Conservation (phyloP, 2,888 invertebrate genomes). For the Netelia inedita region DNA sequence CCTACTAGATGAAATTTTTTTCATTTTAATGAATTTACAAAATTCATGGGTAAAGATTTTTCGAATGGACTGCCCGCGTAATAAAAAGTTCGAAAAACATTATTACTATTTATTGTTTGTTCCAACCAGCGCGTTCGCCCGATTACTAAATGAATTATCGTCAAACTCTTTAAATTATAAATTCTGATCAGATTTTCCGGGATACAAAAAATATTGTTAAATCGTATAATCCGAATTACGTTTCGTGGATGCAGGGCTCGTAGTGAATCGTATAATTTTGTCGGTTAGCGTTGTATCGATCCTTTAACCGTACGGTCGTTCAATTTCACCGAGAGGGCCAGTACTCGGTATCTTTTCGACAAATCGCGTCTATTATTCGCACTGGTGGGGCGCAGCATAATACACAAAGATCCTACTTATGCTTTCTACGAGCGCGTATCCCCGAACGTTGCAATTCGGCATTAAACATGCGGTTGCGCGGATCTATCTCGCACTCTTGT, state of each 20-base stretch:
- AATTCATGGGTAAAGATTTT: no score
- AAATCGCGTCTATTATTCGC: constrained; percentile 82
- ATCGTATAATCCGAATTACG: no score
- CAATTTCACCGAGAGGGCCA: constrained; percentile 42
- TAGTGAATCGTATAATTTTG: constrained; percentile 38
- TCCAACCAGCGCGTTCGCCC: neutral
- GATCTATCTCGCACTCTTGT: neutral
- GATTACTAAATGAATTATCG: constrained; percentile 4
- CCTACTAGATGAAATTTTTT: no score
- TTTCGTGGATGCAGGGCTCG: constrained; percentile 6
- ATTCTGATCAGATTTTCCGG: no score
- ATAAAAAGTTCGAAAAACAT: no score
- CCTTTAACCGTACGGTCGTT: neutral
- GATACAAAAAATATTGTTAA: no score
- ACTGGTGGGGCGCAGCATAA: constrained; percentile 24
- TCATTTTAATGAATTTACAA: no score
- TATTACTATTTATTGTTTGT: neutral
- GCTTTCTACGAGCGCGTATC: neutral
- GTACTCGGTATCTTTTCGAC: constrained; percentile 79
- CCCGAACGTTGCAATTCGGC: neutral
- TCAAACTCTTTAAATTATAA: neutral
- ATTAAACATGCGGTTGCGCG: neutral
- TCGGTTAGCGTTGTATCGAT: neutral
- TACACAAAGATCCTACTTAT: constrained; percentile 41
- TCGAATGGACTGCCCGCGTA: no score